Evolutionary conservation across 2,797 vertebrate species (phyloP).

Genomic region (Pipistrellus pipistrellus): DNA sequence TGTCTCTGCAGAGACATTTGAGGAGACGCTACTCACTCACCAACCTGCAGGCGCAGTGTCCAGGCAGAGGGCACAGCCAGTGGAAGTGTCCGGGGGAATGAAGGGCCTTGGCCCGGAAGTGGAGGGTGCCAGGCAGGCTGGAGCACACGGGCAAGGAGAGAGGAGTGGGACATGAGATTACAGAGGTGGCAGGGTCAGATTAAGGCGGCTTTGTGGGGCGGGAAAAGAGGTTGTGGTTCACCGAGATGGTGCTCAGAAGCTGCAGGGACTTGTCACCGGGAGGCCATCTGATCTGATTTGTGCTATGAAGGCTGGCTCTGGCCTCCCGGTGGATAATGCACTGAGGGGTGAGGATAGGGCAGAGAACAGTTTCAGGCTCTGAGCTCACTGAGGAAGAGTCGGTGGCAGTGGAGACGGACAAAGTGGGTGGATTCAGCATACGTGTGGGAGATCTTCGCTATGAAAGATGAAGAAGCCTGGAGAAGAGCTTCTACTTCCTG

Average conservation of each 20-base stretch:
- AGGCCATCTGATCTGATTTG: neutral
- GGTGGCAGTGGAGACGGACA: neutral
- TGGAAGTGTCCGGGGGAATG: neutral
- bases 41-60: neutral
- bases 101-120: neutral
- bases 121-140: neutral
- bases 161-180: neutral
- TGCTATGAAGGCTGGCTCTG: neutral
- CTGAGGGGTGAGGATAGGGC: neutral
- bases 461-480: neutral
- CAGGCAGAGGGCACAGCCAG: neutral
- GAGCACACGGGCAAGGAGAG: rapidly evolving
- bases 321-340: neutral
- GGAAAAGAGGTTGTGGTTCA: neutral
- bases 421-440: neutral
- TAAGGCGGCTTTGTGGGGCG: neutral
- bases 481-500: neutral
- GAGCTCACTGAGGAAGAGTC: neutral
- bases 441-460: neutral
- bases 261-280: neutral
- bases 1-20: neutral
- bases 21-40: neutral
- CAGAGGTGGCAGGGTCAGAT: neutral
- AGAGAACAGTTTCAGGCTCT: neutral
- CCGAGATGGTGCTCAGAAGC: neutral